Evolutionary conservation across 2,888 invertebrate genomes (phyloP).

Genomic region (Tiliacea aurago): DNA sequence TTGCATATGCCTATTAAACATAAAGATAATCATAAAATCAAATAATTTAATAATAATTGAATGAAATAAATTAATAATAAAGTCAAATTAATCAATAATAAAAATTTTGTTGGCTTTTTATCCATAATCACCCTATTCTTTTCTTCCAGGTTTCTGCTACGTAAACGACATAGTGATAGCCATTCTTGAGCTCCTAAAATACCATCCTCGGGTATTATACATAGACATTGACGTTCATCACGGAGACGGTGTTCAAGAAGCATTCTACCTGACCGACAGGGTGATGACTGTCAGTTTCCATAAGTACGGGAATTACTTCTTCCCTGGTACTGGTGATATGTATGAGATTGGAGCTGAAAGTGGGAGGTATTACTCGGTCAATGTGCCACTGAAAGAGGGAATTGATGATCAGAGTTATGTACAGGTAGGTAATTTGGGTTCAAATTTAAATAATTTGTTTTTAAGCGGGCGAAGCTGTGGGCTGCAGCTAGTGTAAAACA

Average conservation of each 20-base stretch:
- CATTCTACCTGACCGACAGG: constrained; percentile 98
- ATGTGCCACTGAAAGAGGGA: constrained; percentile 99
- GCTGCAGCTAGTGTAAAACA: not conserved
- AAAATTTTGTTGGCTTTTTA: not conserved
- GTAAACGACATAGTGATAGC: constrained; percentile 99
- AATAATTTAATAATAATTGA: too few species aligned
- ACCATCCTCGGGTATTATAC: constrained; percentile 98
- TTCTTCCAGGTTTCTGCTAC: constrained; percentile 96
- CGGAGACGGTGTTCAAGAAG: constrained; percentile 99
- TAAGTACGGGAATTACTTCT: constrained; percentile 99
- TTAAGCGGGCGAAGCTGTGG: not conserved
- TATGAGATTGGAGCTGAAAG: constrained; percentile 99
- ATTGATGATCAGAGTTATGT: constrained; percentile 98
- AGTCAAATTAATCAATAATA: too few species aligned
- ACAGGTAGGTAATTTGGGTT: constrained; percentile 91
- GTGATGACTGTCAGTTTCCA: constrained; percentile 99
- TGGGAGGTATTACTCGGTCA: constrained; percentile 99
- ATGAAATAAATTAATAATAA: too few species aligned
- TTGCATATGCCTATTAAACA: too few species aligned
- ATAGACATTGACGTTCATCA: constrained; percentile 99
- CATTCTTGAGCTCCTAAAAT: constrained; percentile 98
- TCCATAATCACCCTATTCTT: not conserved
- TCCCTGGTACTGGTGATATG: constrained; percentile 99
- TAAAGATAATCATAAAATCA: too few species aligned
- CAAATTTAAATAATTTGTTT: too few species aligned